These are phyloP conservation scores for Drosophila pseudotalamancana DNA, from an alignment of 2,888 invertebrate species.

Conservation along the genomic window DNA sequence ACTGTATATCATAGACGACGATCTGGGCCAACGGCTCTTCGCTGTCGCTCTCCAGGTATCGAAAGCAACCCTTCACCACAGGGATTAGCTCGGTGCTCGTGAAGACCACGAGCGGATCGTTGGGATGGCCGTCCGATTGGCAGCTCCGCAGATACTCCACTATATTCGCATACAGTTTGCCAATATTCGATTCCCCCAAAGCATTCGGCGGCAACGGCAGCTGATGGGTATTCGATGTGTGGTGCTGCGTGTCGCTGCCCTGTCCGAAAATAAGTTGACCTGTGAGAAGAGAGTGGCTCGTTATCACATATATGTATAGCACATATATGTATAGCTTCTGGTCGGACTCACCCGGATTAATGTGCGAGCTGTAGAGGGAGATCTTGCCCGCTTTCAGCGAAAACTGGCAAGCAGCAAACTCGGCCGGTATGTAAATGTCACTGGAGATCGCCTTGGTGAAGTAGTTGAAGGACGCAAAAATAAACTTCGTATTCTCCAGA, in stretches of 20 bases:
- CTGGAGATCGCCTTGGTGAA: slow-evolving; percentile 70
- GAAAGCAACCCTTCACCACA: slow-evolving; percentile 79
- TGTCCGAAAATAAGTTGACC: slow-evolving; percentile 84
- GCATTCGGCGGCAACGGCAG: slow-evolving; percentile 84
- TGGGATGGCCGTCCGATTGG: slow-evolving; percentile 16
- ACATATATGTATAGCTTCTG: too few species aligned
- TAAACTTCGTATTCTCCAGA: slow-evolving; percentile 69
- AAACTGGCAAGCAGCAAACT: slow-evolving; percentile 85
- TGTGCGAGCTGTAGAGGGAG: slow-evolving; percentile 82
- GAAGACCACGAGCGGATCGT: slow-evolving; percentile 84
- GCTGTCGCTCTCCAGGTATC: slow-evolving; percentile 61
- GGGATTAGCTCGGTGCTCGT: slow-evolving; percentile 78
- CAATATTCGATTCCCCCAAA: slow-evolving; percentile 75
- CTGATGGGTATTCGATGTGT: slow-evolving; percentile 84
- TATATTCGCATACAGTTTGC: slow-evolving; percentile 83
- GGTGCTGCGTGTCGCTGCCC: slow-evolving; percentile 83
- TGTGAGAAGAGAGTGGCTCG: slow-evolving; percentile 3
- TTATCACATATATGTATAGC: background rate
- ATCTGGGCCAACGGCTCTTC: slow-evolving; percentile 49
- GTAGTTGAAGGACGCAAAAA: slow-evolving; percentile 81
- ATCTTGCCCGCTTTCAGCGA: slow-evolving; percentile 84
- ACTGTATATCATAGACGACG: slow-evolving; percentile 73
- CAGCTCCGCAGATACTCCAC: slow-evolving; percentile 81
- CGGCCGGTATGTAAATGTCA: slow-evolving; percentile 85
- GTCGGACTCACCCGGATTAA: slow-evolving; percentile 83